These are phyloP conservation scores for Amblyjoppa fuscipennis DNA, from an alignment of 2,888 invertebrate genomes.

Conservation along the genomic window DNA sequence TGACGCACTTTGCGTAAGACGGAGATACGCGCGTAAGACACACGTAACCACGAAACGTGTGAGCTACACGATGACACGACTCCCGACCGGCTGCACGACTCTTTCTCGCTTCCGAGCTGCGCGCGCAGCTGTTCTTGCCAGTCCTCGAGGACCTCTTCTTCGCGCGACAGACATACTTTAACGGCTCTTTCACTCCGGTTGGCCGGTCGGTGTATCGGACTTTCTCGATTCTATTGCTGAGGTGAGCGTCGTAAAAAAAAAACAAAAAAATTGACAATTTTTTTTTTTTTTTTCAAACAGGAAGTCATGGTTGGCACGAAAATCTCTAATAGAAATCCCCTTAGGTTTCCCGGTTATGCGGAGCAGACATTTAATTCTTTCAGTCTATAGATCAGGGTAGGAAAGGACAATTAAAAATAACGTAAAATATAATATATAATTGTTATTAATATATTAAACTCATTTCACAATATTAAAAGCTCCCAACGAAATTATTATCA, in stretches of 20 bases:
- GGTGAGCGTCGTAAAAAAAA: background rate
- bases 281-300: too few relatives aligned
- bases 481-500: too few relatives aligned
- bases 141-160: conserved; percentile 51
- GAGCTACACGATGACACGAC: conserved; percentile 37
- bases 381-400: too few relatives aligned
- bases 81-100: conserved; percentile 63
- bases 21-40: conserved; percentile 21
- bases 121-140: conserved; percentile 64
- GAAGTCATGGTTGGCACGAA: too few relatives aligned
- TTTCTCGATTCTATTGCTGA: background rate
- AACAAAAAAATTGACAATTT: background rate
- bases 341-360: too few relatives aligned
- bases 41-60: background rate
- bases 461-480: too few relatives aligned
- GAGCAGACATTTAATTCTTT: too few relatives aligned
- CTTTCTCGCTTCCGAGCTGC: conserved; percentile 28
- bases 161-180: conserved; percentile 41
- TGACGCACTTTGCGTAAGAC: conserved; percentile 23
- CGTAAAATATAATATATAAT: too few relatives aligned
- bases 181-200: conserved; percentile 41
- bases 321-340: too few relatives aligned
- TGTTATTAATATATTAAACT: too few relatives aligned
- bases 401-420: too few relatives aligned
- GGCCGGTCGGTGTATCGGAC: background rate